Evolutionary conservation across 2,888 invertebrate genomes (phyloP).

Genomic region (Synanthedon andrenaeformis): DNA sequence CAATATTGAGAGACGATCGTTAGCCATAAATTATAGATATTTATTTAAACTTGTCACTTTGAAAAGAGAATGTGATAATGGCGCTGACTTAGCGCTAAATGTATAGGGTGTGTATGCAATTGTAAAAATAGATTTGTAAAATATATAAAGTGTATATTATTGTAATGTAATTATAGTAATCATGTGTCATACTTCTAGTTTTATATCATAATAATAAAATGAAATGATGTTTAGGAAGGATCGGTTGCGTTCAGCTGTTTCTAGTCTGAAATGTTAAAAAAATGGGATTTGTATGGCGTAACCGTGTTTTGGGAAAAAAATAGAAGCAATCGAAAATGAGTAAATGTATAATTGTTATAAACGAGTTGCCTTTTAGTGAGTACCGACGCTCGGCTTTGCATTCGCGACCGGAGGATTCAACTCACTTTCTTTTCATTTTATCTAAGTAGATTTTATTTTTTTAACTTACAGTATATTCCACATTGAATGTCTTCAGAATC

Average conservation of each 20-base stretch:
- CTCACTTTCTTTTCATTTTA: too few species aligned
- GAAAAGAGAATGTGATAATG: conserved; percentile 52
- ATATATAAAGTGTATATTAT: conserved; percentile 27
- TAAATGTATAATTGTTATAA: conserved; percentile 9
- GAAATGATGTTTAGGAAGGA: background rate
- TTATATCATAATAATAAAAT: conserved; percentile 8
- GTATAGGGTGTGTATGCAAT: conserved; percentile 32
- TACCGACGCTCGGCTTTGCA: conserved; percentile 22
- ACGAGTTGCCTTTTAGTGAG: conserved; percentile 45
- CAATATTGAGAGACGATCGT: too few species aligned
- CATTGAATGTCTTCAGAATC: too few species aligned
- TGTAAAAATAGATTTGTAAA: conserved; percentile 30
- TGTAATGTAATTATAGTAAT: conserved; percentile 35
- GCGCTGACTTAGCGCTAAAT: too few species aligned
- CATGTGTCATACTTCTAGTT: conserved; percentile 39
- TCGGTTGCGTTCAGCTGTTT: conserved; percentile 7
- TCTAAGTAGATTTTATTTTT: too few species aligned
- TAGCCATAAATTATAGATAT: conserved; percentile 29
- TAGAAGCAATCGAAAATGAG: too few species aligned
- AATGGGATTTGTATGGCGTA: too few species aligned
- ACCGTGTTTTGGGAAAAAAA: too few species aligned
- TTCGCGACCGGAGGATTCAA: conserved; percentile 8
- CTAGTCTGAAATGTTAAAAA: background rate
- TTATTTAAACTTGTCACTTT: conserved; percentile 15
- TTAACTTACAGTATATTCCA: too few species aligned